Percentiles rank a stretch among this genome's conserved stretches.
Conservation (phyloP, 2,888 invertebrate genomes). For the Drosophila falleni region DNA sequence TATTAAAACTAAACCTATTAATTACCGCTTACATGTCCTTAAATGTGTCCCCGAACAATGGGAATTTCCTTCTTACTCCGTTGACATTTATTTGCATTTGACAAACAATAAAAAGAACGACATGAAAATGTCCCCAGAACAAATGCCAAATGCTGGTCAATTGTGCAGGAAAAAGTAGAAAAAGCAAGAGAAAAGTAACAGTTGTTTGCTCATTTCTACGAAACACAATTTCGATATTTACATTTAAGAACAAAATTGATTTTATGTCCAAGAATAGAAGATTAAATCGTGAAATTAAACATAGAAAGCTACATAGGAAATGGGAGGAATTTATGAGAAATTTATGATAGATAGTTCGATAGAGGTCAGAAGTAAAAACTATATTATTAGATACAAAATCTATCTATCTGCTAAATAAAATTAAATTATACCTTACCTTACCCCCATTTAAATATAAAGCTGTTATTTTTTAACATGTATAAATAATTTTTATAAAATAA, state of each 20-base stretch:
- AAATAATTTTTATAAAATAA: no score
- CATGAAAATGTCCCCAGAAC: slow-evolving; percentile 14
- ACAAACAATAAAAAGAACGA: slow-evolving; percentile 42
- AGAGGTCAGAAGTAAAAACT: no score
- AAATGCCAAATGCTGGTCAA: slow-evolving; percentile 15
- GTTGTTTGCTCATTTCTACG: slow-evolving; percentile 16
- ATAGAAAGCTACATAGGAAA: background rate
- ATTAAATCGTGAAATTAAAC: background rate
- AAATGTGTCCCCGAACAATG: slow-evolving; percentile 24
- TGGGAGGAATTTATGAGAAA: background rate
- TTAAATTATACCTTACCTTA: background rate
- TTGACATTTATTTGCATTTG: slow-evolving; percentile 44
- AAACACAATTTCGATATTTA: background rate
- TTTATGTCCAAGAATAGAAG: background rate
- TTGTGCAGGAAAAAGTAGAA: background rate
- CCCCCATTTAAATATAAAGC: background rate
- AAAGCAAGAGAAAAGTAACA: slow-evolving; percentile 34
- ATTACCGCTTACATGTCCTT: no score
- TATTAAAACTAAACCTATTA: no score
- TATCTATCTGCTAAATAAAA: background rate
- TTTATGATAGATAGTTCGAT: background rate
- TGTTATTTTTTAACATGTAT: no score
- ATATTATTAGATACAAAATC: no score
- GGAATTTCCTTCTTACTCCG: slow-evolving; percentile 16
- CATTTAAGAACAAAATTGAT: background rate